Conservation (phyloP, 1,140 invertebrate genomes). For the Leptonema lineaticorne region DNA sequence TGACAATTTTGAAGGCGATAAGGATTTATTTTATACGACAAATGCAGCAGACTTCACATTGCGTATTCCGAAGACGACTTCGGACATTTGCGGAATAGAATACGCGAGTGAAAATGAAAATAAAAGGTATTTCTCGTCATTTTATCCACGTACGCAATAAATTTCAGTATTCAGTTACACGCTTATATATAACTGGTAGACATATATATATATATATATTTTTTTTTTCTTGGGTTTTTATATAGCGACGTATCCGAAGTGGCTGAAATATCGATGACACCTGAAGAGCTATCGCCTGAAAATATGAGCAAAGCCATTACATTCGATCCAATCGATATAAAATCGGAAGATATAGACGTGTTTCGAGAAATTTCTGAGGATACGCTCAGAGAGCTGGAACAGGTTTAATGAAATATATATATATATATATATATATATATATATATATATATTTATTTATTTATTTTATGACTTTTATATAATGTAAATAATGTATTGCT, state of each 20-base stretch:
- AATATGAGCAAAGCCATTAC: slow-evolving; percentile 10
- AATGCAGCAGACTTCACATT: not conserved
- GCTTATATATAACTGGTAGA: no score
- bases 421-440: not conserved
- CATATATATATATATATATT: not conserved
- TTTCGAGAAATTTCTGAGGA: slow-evolving; percentile 57
- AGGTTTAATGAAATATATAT: slow-evolving; percentile 46
- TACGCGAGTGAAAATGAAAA: not conserved
- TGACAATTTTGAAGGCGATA: no score
- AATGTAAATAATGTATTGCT: no score
- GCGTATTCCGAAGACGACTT: not conserved
- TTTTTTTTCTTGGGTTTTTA: not conserved
- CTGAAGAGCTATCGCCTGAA: not conserved
- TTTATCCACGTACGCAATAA: not conserved
- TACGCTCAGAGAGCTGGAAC: slow-evolving; percentile 59
- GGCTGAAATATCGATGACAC: not conserved
- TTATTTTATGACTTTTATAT: not conserved
- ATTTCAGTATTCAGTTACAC: no score
- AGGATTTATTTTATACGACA: not conserved
- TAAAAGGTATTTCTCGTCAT: not conserved
- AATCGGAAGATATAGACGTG: slow-evolving; percentile 45
- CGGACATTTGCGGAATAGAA: not conserved
- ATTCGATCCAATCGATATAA: not conserved
- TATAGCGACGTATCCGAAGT: slow-evolving; percentile 1
- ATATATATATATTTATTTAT: not conserved